phyloP scores from a whole-genome alignment of 2,113 vertebrate genomes.

The Podarcis muralis region DNA sequence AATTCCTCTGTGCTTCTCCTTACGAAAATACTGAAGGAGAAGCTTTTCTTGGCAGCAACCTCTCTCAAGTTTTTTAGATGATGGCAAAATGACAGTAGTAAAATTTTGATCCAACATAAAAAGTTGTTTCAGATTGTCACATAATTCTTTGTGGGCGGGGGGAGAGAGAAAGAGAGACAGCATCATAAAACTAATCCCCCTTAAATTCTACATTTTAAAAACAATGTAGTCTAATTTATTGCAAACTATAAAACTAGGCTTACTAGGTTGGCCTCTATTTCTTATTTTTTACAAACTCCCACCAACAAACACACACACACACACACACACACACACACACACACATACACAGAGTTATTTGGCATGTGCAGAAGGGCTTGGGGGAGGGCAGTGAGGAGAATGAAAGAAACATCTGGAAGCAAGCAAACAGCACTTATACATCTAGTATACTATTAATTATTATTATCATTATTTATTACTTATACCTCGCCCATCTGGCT shows the following conservation, averaged over 20 bases:
- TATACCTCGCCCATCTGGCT: too few relatives aligned
- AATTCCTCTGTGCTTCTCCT: slow-evolving; percentile 56
- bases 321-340: too few relatives aligned
- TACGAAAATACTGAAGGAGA: slow-evolving; percentile 55
- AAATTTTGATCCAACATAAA: slow-evolving; percentile 1
- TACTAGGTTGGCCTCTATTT: not conserved
- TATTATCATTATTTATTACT: too few relatives aligned
- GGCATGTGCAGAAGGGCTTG: not conserved
- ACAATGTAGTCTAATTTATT: not conserved
- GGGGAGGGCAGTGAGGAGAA: not conserved
- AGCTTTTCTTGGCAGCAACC: not conserved
- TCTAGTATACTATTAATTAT: too few relatives aligned
- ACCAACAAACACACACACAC: not conserved
- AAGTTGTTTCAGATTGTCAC: slow-evolving; percentile 36
- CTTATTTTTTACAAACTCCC: not conserved
- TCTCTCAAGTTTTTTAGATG: not conserved
- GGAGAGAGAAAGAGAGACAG: slow-evolving; percentile 34
- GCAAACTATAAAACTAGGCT: not conserved
- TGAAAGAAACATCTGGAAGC: not conserved
- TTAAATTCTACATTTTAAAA: not conserved
- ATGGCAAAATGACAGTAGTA: not conserved
- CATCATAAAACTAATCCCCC: not conserved
- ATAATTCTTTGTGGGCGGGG: not conserved
- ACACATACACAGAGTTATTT: not conserved
- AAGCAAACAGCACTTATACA: not conserved